Evolutionary conservation across 1,140 invertebrate genomes (phyloP).

Genomic region (Panulirus ornatus): DNA sequence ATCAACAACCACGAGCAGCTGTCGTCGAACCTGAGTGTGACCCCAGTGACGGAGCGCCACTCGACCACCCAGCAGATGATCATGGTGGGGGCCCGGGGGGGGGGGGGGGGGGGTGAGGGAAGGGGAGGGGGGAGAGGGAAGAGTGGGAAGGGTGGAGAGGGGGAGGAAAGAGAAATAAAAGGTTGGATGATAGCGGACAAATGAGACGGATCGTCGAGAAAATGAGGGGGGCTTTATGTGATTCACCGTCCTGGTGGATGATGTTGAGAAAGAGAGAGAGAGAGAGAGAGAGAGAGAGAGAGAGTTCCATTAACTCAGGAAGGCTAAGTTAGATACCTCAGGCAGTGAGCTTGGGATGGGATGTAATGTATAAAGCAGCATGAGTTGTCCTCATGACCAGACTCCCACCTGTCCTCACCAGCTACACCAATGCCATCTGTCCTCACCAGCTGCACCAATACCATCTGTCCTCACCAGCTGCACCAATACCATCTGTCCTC

Average conservation of each 20-base stretch:
- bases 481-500: too few species aligned
- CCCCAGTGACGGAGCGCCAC: neutral
- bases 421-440: too few species aligned
- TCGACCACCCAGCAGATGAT: slow-evolving; percentile 15
- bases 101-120: neutral
- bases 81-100: slow-evolving; percentile 11
- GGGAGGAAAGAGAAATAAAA: neutral
- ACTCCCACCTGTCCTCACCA: too few species aligned
- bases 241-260: neutral
- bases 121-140: neutral
- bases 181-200: neutral
- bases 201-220: neutral
- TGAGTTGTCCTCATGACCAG: too few species aligned
- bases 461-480: too few species aligned
- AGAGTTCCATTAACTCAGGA: too few species aligned
- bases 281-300: neutral
- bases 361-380: too few species aligned
- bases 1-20: slow-evolving; percentile 32
- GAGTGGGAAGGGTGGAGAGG: neutral
- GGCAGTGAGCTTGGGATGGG: too few species aligned
- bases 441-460: too few species aligned
- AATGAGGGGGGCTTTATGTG: neutral
- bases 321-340: too few species aligned
- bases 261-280: neutral
- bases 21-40: neutral